Base-by-base conservation (phyloP, 2,113 vertebrate genomes). In the Cervus canadensis region DNA sequence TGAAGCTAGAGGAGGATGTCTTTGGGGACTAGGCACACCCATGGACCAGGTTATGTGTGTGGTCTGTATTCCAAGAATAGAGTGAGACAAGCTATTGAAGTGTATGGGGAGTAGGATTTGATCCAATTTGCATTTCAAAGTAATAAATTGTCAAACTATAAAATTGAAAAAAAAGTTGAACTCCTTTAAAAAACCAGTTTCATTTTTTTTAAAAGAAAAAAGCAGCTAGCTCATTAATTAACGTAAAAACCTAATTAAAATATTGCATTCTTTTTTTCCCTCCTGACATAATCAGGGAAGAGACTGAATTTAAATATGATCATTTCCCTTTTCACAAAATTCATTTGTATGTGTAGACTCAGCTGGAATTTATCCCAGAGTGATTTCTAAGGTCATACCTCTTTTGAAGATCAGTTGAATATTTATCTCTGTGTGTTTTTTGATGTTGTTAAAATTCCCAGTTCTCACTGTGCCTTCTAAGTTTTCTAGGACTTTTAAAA, bases 401-500 rank as follows among this genome's bases (percentile, higher is more conserved):
- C 84, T 94, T 96, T 97, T 96, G 95, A 97, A 97, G 91, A 92
- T 87, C 14, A 25, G 48, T 93, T 96, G 89, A 96, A 96, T 98
- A 95, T 97, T 96, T 94, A 86, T 96, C 43, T 48, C 57, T 33
- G 79, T 36, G 62, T 91, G 84, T 52, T 88, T 59, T 79, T 82
- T 93, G 92, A 91, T 95, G 94, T 92, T 97, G 86, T 67, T 88
- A 89, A 93, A 67, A 92, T 91, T 62, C 85, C 87, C 82, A 97
- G 0, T 97, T 96, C 88, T 95, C 76, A 59, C 62, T 2, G 33
- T 79, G 50, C 76, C 33, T 89, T 86, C 82, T 40, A 85, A 96
- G 28, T 89, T 96, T 95, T 48, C 74, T 54, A 86, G 56, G 67
- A 91, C 60, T 95, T 92, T 52, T 26, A 87, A 82, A 90, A 86